Evolutionary conservation across 2,797 vertebrate genomes (phyloP).

Genomic region (Sebastes kiyomatsui): DNA sequence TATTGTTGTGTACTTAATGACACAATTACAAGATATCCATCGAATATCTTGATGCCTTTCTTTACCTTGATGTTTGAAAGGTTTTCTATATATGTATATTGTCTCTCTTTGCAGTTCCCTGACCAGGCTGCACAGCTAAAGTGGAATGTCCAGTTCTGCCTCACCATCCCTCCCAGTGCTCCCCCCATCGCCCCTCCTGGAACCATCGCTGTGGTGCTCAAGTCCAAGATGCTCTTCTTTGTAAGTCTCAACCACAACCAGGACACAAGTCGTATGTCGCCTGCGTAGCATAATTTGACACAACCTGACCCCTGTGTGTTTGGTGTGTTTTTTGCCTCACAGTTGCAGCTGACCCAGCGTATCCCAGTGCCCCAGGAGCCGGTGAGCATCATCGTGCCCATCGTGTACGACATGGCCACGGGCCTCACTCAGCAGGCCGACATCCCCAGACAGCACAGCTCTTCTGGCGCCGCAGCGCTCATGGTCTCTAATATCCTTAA

Average conservation of each 20-base stretch:
- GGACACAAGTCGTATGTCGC: neutral
- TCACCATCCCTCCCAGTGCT: conserved; percentile 98
- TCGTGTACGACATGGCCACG: conserved; percentile 99
- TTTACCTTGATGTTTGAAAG: neutral
- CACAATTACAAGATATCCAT: neutral
- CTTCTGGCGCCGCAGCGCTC: conserved; percentile 95
- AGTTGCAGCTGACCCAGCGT: conserved; percentile 98
- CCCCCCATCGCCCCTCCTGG: conserved; percentile 98
- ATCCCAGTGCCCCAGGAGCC: conserved; percentile 92
- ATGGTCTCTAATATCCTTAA: conserved; percentile 98
- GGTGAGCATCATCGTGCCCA: conserved; percentile 97
- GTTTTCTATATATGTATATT: neutral
- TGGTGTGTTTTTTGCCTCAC: conserved; percentile 39
- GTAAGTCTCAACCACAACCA: conserved; percentile 82
- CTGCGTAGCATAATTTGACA: neutral
- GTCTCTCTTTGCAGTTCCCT: conserved; percentile 87
- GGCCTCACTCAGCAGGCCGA: conserved; percentile 98
- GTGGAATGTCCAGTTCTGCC: conserved; percentile 99
- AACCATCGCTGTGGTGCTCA: conserved; percentile 98
- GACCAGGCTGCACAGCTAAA: conserved; percentile 96
- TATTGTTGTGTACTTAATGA: neutral
- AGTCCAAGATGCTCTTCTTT: conserved; percentile 99
- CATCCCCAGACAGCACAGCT: conserved; percentile 98
- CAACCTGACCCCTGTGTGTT: neutral
- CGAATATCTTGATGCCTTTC: neutral